A percentile compares a stretch with the other conserved stretches of the same genome.
Evolutionary conservation across 2,113 vertebrate genomes (phyloP).

Genomic region (Gila orcuttii): DNA sequence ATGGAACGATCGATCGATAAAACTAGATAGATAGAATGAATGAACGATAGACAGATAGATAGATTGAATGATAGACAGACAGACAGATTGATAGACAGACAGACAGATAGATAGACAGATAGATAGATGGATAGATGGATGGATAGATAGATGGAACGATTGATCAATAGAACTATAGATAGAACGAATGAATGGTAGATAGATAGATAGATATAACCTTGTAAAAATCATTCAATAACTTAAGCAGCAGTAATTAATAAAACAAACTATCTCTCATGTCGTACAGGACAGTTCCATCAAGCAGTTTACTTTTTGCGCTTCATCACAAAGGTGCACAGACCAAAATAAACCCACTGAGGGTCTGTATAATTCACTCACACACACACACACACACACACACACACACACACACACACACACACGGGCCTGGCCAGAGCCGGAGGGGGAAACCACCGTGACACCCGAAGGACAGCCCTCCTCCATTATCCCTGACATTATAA

Average conservation of each 20-base stretch:
- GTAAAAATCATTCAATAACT: not conserved
- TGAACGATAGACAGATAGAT: not conserved
- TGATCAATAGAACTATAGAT: not conserved
- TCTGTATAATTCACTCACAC: conserved; percentile 11
- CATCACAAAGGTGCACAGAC: conserved; percentile 4
- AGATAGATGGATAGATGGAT: not conserved
- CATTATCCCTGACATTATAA: conserved; percentile 36
- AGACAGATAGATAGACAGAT: not conserved
- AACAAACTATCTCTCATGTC: not conserved
- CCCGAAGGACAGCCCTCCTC: not conserved
- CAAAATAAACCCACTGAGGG: conserved; percentile 1
- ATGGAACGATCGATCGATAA: not conserved
- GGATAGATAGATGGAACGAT: not conserved
- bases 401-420: not conserved
- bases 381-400: not conserved
- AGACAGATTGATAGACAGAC: not conserved
- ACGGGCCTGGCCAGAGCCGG: not conserved
- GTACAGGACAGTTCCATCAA: conserved; percentile 17
- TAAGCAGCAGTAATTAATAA: not conserved
- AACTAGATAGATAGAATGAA: not conserved
- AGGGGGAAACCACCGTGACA: not conserved
- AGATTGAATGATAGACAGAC: fast-evolving
- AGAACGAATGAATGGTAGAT: too few species aligned
- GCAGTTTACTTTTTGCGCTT: not conserved
- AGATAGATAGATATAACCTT: not conserved